A percentile compares a stretch with the other conserved stretches of the same genome.
phyloP scores from a whole-genome alignment of 37 sponge, comb jelly and placozoan genomes.

The Haliclona indistincta region DNA sequence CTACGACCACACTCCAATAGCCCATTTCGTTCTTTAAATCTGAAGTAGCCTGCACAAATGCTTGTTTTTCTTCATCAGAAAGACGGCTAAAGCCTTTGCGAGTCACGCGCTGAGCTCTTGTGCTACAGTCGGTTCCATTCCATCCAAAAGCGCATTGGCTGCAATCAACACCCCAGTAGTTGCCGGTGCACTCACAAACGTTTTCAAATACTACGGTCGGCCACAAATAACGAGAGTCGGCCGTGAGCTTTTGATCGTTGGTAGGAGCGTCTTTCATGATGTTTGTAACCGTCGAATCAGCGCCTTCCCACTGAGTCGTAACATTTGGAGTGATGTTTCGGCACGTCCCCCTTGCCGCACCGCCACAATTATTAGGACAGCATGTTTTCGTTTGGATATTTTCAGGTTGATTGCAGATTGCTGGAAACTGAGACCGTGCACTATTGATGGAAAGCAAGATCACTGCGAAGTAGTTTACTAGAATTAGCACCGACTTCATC shows the following conservation, averaged over 20 bases:
- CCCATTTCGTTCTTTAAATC: slow-evolving; percentile 9
- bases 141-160: slow-evolving; percentile 40
- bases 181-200: slow-evolving; percentile 25
- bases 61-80: slow-evolving; percentile 17
- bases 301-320: slow-evolving; percentile 4
- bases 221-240: slow-evolving; percentile 35
- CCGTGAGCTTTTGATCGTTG: too few relatives aligned
- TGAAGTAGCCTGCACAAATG: background rate
- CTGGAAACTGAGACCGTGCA: too few relatives aligned
- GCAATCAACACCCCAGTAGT: slow-evolving; percentile 30
- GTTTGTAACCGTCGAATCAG: background rate
- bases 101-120: background rate
- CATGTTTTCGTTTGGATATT: too few relatives aligned
- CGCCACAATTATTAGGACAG: too few relatives aligned
- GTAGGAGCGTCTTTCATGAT: background rate
- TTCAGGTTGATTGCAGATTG: too few relatives aligned
- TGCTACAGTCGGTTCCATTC: slow-evolving; percentile 13
- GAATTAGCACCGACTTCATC: too few relatives aligned
- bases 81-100: slow-evolving; percentile 17
- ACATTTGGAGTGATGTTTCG: too few relatives aligned
- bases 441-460: too few relatives aligned
- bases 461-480: too few relatives aligned
- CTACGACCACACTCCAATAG: background rate
- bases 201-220: slow-evolving; percentile 32
- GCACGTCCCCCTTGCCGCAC: too few relatives aligned